Conservation (phyloP, 1,140 invertebrate species). For the Leptopilina clavipes region DNA sequence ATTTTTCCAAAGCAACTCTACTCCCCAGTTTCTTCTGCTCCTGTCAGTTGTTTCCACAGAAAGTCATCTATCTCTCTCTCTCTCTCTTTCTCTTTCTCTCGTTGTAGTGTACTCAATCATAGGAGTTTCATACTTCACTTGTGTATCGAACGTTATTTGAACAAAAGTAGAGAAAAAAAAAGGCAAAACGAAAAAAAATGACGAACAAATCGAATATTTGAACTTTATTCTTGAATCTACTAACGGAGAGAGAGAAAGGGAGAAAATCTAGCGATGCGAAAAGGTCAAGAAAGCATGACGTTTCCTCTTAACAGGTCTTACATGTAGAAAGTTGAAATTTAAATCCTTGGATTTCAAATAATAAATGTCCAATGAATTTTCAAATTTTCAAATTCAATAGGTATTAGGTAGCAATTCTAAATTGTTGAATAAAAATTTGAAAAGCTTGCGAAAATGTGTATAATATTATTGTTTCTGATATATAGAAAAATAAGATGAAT, state of each 20-base stretch:
- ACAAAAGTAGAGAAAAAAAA: neutral
- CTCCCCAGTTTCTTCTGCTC: conserved; percentile 6
- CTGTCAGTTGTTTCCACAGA: conserved; percentile 17
- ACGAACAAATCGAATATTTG: conserved; percentile 5
- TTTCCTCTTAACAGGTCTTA: neutral
- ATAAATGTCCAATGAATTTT: neutral
- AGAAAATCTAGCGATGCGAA: neutral
- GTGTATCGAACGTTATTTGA: neutral
- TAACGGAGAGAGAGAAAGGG: neutral
- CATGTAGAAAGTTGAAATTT: neutral
- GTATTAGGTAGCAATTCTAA: too few species aligned
- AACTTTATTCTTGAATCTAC: neutral
- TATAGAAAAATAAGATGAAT: too few species aligned
- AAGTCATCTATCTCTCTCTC: conserved; percentile 16
- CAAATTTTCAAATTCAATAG: neutral
- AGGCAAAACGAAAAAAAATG: neutral
- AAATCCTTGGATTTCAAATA: neutral
- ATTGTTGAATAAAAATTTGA: too few species aligned
- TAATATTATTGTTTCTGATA: too few species aligned
- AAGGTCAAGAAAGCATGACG: conserved; percentile 14
- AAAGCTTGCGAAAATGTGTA: too few species aligned
- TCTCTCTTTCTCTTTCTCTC: neutral
- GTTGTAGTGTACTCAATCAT: conserved; percentile 15
- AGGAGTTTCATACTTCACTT: conserved; percentile 7
- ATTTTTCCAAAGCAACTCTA: conserved; percentile 22